phyloP scores from a whole-genome alignment of 2,113 vertebrate genomes.

The Eurystomus gularis region DNA sequence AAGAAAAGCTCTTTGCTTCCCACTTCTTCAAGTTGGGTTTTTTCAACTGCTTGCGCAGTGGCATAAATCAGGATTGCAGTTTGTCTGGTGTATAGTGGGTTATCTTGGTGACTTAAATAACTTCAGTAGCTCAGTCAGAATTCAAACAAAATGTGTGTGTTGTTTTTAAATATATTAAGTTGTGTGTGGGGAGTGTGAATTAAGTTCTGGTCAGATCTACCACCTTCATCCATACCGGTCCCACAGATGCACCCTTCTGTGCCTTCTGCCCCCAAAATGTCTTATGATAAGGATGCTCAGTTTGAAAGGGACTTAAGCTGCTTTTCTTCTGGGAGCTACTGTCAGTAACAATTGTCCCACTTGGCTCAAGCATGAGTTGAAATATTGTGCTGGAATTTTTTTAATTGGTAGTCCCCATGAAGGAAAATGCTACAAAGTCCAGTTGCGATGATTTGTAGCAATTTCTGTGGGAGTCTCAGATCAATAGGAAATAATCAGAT shows the following conservation, averaged over 20 bases:
- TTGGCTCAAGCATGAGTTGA: not conserved
- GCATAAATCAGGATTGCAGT: not conserved
- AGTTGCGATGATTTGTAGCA: not conserved
- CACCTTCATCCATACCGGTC: not conserved
- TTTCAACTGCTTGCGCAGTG: not conserved
- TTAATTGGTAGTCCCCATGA: not conserved
- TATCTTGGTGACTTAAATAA: conserved; percentile 10
- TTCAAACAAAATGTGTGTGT: not conserved
- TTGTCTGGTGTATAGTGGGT: not conserved
- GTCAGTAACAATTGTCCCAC: not conserved
- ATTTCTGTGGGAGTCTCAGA: not conserved
- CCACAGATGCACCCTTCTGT: not conserved
- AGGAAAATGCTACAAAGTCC: not conserved
- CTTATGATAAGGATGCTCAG: not conserved
- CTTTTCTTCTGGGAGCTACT: not conserved
- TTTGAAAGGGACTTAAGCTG: not conserved
- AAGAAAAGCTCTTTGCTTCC: not conserved
- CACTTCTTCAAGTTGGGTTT: not conserved
- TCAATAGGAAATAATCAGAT: not conserved
- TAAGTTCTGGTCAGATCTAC: not conserved
- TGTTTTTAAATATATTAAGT: not conserved
- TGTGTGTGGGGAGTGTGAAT: not conserved
- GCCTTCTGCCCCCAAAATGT: not conserved
- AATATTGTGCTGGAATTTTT: not conserved
- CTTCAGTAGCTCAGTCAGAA: not conserved